These are phyloP conservation scores for Philonicus albiceps DNA, from an alignment of 2,888 invertebrate genomes.

Conservation along the genomic window DNA sequence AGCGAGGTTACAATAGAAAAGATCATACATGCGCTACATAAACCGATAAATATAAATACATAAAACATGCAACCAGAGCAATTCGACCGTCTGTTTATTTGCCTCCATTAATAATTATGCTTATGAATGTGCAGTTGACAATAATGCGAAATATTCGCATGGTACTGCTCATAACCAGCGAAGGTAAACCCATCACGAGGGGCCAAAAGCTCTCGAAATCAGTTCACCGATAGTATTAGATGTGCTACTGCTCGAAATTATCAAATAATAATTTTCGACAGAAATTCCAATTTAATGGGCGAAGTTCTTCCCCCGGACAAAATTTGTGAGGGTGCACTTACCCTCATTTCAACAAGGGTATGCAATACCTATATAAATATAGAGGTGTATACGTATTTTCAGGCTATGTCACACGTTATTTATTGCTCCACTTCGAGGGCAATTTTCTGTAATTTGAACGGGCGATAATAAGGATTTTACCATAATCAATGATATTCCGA, in stretches of 20 bases:
- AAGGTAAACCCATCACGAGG: neutral
- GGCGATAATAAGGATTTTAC: neutral
- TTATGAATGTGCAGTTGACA: neutral
- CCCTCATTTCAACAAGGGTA: neutral
- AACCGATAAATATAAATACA: neutral
- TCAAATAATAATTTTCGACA: slow-evolving; percentile 18
- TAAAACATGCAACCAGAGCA: neutral
- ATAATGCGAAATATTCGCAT: neutral
- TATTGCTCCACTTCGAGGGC: neutral
- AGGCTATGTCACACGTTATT: neutral
- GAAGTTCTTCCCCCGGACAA: neutral
- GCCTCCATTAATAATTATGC: neutral
- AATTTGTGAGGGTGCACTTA: neutral
- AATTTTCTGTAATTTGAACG: neutral
- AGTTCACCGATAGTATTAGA: neutral
- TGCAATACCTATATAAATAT: neutral
- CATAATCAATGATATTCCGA: neutral
- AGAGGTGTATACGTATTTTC: neutral
- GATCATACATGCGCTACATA: neutral
- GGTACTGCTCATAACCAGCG: neutral
- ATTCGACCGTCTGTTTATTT: neutral
- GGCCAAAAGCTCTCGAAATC: neutral
- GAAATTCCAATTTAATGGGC: neutral
- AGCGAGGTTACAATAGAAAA: neutral
- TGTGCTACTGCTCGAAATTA: neutral